Evolutionary conservation across 2,113 vertebrate genomes (phyloP).

Genomic region (Zapornia atra): DNA sequence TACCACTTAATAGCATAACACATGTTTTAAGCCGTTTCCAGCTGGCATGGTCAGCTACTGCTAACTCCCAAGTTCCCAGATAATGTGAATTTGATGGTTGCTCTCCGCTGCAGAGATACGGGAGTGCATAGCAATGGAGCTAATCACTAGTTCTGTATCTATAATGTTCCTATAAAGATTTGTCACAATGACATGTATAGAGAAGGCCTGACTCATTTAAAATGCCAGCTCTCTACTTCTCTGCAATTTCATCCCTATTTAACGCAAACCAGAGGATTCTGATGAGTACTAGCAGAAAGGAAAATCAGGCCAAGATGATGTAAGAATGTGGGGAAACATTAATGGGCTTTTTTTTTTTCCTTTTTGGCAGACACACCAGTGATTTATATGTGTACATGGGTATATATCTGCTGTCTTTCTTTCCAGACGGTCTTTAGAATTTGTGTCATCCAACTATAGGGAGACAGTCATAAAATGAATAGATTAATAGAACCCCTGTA

Average conservation of each 20-base stretch:
- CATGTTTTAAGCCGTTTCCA: slow-evolving; percentile 54
- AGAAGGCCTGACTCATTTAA: background rate
- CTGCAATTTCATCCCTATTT: background rate
- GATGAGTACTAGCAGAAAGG: background rate
- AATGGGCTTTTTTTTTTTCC: background rate
- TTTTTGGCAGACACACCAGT: background rate
- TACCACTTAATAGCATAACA: slow-evolving; percentile 48
- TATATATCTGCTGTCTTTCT: background rate
- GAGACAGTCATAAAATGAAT: background rate
- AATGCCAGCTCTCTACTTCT: background rate
- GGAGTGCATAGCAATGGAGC: slow-evolving; percentile 33
- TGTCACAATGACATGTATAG: background rate
- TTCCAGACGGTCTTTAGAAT: background rate
- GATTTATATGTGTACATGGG: background rate
- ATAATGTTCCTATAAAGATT: background rate
- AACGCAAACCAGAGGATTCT: background rate
- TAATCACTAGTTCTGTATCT: slow-evolving; percentile 20
- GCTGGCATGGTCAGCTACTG: slow-evolving; percentile 48
- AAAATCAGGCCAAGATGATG: background rate
- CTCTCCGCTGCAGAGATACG: background rate
- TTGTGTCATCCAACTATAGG: background rate
- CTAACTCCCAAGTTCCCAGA: slow-evolving; percentile 35
- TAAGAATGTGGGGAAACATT: background rate
- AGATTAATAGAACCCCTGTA: background rate
- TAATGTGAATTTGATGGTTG: slow-evolving; percentile 37